Base-by-base conservation (phyloP, 2,797 vertebrate genomes). In the Chanos chanos region DNA sequence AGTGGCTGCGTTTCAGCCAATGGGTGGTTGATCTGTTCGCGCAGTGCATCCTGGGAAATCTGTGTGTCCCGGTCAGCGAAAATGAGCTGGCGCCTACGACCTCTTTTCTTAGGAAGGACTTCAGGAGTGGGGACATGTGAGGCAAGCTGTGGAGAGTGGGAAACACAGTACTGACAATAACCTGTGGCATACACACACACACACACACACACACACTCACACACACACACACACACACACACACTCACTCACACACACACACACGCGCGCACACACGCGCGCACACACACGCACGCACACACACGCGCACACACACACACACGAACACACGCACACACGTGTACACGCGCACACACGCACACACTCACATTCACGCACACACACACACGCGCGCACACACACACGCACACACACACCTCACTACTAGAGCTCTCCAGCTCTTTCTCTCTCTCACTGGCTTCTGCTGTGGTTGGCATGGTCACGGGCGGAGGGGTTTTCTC, bases 1-100 rank as follows among this genome's bases (percentile, higher is more conserved):
- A 80, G 64, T 16, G 51, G 41, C 47, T 53, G 34, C 6, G 89
- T 91, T 65, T 90, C 83, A 0, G 55, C 66, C 67, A 5, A 68
- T 0, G 60, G 67, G 64, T 89, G 81, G 48, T 58, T 30, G 4
- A 86, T 83, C 77, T 91, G 90, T 36, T 84, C 68, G 66, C 73
- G 78, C 79, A 91, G 87, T 2, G 72, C 77, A 57, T 74, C 48
- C 33, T 85, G 68, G 18, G 89, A 77, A 31, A 94, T 90, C 80
- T 93, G 91, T 54, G 86, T 85, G 62, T 86, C 66, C 10, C 73
- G 73, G 60, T 92, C 91, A 4, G 81, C 80, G 44, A 92, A 91
- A 7, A 85, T 57, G 64, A 91, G 78, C 67, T 81, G 89, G 43
- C 85, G 81, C 31, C 84, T 72, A 9, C 79, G 81, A 4, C 55